These are phyloP conservation scores for Excalfactoria chinensis DNA, from an alignment of 2,113 vertebrate species.

Conservation along the genomic window DNA sequence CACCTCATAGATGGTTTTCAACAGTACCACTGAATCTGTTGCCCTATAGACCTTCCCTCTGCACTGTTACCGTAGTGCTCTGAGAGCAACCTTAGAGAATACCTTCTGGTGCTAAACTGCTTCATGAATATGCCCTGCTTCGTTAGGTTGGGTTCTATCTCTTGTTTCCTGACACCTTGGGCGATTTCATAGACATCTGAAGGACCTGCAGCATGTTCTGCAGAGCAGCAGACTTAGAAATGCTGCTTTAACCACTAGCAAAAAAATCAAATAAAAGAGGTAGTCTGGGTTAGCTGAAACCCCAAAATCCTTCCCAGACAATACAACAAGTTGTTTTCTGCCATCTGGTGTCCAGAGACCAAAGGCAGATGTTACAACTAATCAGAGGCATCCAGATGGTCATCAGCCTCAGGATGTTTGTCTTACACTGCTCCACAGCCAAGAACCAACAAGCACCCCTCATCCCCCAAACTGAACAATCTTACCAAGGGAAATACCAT, in stretches of 20 bases:
- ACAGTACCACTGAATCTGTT: background rate
- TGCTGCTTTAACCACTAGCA: background rate
- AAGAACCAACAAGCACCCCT: background rate
- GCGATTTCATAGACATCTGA: fast-evolving
- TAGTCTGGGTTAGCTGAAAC: background rate
- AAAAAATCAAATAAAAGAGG: background rate
- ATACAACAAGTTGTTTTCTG: background rate
- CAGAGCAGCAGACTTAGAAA: background rate
- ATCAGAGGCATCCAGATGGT: conserved; percentile 39
- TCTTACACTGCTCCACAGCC: background rate
- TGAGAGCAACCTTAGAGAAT: background rate
- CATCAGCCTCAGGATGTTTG: conserved; percentile 56
- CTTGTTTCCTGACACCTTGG: background rate
- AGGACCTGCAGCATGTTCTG: no score
- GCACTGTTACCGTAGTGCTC: fast-evolving
- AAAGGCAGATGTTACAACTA: conserved; percentile 33
- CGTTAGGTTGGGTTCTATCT: background rate
- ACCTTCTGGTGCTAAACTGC: background rate
- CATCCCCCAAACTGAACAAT: background rate
- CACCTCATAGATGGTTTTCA: fast-evolving
- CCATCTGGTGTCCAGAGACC: conserved; percentile 39
- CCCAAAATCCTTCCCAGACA: background rate
- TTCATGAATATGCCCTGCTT: background rate
- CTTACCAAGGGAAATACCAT: conserved; percentile 5
- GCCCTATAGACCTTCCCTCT: background rate